Evolutionary conservation across 2,113 vertebrate genomes (phyloP), one percentile per base, ranked within the genome.

Genomic region (Phyllostomus hastatus): DNA sequence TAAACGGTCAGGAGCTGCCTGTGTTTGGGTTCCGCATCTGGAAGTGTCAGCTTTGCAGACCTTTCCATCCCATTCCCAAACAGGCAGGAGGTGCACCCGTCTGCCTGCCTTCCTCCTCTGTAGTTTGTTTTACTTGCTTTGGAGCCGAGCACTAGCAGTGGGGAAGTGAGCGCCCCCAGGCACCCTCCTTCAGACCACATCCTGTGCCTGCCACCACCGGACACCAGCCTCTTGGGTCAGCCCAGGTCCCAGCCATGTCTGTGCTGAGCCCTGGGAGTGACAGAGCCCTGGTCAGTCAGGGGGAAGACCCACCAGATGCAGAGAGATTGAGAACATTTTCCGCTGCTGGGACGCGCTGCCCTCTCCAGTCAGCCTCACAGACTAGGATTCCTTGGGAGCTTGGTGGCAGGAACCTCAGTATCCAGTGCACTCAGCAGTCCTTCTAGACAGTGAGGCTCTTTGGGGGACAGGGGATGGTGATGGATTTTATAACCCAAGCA

Each of bases 1-100:
- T 91, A 79, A 83, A 46, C 90, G 88, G 70, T 88, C 90, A 50
- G 83, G 81, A 94, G 96, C 84, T 41, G 95, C 76, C 64, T 94
- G 20, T 97, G 80, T 97, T 96, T 96, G 41, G 80, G 88, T 90
- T 94, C 87, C 90, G 88, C 94, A 97, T 97, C 97, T 97, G 96
- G 92, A 95, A 88, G 72, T 33, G 46, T 89, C 95, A 94, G 93
- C 95, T 95, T 83, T 86, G 89, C 43, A 70, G 96, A 81, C 70
- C 92, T 90, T 90, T 70, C 46, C 9, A 2, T 67, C 69, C 16
- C 57, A 2, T 33, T 57, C 85, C 43, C 94, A 69, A 92, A 61
- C 19, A 64, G 95, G 46, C 48, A 66, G 79, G 83, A 87, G 91
- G 86, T 59, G 80, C 66, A 35, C 93, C 57, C 19, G 22, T 61